Evolutionary conservation across 2,113 vertebrate genomes (phyloP).

Genomic region (Boleophthalmus pectinirostris): DNA sequence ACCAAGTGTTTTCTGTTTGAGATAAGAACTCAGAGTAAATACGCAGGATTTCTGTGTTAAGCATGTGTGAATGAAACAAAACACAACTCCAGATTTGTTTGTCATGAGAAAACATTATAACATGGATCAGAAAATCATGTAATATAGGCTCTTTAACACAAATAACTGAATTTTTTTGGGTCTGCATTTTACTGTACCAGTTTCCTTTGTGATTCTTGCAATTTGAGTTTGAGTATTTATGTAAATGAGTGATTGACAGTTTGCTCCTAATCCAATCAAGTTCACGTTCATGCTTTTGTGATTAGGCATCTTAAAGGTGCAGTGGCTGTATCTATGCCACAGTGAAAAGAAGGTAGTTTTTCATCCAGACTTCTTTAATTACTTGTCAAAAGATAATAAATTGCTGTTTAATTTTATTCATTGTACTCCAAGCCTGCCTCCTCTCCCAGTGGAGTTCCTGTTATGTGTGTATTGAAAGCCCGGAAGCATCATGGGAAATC

Average conservation of each 20-base stretch:
- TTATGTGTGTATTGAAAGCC: conserved; percentile 4
- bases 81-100: too few relatives aligned
- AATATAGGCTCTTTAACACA: neutral
- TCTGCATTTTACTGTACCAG: too few relatives aligned
- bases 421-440: neutral
- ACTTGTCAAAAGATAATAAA: neutral
- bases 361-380: neutral
- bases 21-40: too few relatives aligned
- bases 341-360: neutral
- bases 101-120: too few relatives aligned
- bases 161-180: neutral
- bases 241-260: neutral
- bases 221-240: neutral
- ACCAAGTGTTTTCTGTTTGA: too few relatives aligned
- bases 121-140: too few relatives aligned
- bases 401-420: neutral
- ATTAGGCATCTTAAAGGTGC: neutral
- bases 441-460: neutral
- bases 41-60: too few relatives aligned
- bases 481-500: conserved; percentile 8
- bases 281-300: neutral
- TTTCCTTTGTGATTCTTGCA: neutral
- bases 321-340: neutral
- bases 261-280: neutral
- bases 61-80: too few relatives aligned